These are phyloP conservation scores for Herpetotheres cachinnans DNA, from an alignment of 2,113 vertebrate species.

Conservation along the genomic window DNA sequence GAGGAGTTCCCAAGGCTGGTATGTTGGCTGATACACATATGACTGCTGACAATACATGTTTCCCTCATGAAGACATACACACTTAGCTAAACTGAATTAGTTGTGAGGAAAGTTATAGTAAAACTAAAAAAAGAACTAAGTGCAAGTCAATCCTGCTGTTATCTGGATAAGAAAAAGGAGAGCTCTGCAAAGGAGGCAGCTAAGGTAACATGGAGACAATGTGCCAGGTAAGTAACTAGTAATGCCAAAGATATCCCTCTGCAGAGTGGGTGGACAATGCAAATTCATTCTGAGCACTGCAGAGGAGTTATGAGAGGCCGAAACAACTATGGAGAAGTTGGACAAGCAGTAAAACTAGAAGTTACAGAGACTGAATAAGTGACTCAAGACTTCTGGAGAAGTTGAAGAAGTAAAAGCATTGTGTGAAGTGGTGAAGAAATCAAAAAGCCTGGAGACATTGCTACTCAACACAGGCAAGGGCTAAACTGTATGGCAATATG, in stretches of 20 bases:
- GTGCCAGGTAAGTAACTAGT: background rate
- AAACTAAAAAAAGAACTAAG: background rate
- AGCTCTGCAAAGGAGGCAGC: background rate
- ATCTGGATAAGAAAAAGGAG: background rate
- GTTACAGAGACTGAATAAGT: background rate
- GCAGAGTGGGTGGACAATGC: background rate
- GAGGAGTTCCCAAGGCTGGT: background rate
- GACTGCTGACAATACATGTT: background rate
- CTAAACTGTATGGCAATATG: background rate
- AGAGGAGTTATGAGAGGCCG: background rate
- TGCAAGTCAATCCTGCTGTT: background rate
- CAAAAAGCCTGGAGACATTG: background rate
- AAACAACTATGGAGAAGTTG: background rate
- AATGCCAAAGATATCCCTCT: background rate
- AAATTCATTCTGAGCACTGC: background rate
- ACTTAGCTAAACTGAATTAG: background rate
- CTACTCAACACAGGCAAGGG: background rate
- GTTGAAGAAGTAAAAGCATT: background rate
- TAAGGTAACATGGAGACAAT: background rate
- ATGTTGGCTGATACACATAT: background rate
- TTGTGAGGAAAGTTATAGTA: background rate
- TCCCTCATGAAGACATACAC: background rate
- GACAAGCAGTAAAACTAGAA: background rate
- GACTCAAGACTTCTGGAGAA: background rate
- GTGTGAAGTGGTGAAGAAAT: background rate